Evolutionary conservation across 2,888 invertebrate species (phyloP).

Genomic region (Hypena proboscidalis): DNA sequence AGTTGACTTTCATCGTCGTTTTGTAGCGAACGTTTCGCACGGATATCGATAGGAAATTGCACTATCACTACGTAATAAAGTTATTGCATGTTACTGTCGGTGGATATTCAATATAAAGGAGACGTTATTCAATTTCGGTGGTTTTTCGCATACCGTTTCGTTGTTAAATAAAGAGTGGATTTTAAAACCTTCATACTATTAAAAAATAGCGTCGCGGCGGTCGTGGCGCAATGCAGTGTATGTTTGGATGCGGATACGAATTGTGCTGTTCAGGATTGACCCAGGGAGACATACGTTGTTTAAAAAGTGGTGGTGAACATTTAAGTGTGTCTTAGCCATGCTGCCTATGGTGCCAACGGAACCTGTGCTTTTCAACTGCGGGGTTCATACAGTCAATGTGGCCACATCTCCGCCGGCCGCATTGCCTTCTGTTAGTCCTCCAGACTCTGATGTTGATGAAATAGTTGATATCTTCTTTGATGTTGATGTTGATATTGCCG

Average conservation of each 20-base stretch:
- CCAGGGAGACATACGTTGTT: constrained; percentile 60
- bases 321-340: constrained; percentile 73
- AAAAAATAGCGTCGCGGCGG: constrained; percentile 74
- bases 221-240: constrained; percentile 85
- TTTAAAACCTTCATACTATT: constrained; percentile 51
- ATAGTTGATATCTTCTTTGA: constrained; percentile 80
- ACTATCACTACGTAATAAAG: constrained; percentile 81
- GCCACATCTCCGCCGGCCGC: constrained; percentile 72
- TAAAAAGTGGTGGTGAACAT: constrained; percentile 62
- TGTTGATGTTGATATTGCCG: constrained; percentile 80
- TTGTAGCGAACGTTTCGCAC: constrained; percentile 84
- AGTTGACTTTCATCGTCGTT: constrained; percentile 85
- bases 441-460: constrained; percentile 78
- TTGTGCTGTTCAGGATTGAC: constrained; percentile 71
- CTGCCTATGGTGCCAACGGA: constrained; percentile 81
- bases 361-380: constrained; percentile 74
- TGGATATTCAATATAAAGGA: constrained; percentile 47
- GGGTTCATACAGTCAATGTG: constrained; percentile 69
- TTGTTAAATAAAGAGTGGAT: constrained; percentile 47
- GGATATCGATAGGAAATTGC: constrained; percentile 81
- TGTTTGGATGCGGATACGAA: constrained; percentile 76
- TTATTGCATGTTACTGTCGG: constrained; percentile 63
- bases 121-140: constrained; percentile 42
- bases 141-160: constrained; percentile 33
- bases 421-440: constrained; percentile 77